These are phyloP conservation scores for Entomobrya multifasciata DNA, from an alignment of 2,888 invertebrate species.

Conservation along the genomic window DNA sequence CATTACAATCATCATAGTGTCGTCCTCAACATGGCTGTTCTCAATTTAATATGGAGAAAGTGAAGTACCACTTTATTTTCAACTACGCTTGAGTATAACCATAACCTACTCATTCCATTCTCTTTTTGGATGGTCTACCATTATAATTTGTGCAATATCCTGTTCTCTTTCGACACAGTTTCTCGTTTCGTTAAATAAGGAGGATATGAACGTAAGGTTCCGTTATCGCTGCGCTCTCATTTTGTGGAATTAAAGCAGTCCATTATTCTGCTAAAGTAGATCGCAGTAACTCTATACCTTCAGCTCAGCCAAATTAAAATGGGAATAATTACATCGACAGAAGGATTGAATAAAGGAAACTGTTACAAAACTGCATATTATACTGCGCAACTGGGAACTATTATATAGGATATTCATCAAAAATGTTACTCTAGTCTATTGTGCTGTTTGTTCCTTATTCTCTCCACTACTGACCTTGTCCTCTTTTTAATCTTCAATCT, in stretches of 20 bases:
- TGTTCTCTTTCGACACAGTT: background rate
- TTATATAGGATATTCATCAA: too few relatives aligned
- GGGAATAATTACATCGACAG: background rate
- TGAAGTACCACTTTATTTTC: constrained; percentile 29
- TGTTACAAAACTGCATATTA: too few relatives aligned
- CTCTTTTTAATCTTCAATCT: background rate
- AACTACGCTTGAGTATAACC: background rate
- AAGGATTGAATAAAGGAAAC: background rate
- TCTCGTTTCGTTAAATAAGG: background rate
- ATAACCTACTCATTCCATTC: background rate
- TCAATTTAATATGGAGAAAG: constrained; percentile 9
- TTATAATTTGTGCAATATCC: background rate
- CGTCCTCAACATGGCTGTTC: too few relatives aligned
- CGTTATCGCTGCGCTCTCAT: background rate
- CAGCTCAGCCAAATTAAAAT: background rate
- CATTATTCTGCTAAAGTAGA: background rate
- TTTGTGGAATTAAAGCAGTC: constrained; percentile 3
- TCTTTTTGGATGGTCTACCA: background rate
- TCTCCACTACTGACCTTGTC: constrained; percentile 16
- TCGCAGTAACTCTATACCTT: too few relatives aligned
- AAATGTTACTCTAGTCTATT: too few relatives aligned
- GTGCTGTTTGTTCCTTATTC: too few relatives aligned
- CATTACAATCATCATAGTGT: background rate
- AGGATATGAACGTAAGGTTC: background rate
- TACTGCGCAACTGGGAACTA: too few relatives aligned